A percentile compares a stretch with the other conserved stretches of the same genome.
Evolutionary conservation across 30 jellyfish, hydroid and myxozoan species (phyloP).

Genomic region (Turritopsis rubra): DNA sequence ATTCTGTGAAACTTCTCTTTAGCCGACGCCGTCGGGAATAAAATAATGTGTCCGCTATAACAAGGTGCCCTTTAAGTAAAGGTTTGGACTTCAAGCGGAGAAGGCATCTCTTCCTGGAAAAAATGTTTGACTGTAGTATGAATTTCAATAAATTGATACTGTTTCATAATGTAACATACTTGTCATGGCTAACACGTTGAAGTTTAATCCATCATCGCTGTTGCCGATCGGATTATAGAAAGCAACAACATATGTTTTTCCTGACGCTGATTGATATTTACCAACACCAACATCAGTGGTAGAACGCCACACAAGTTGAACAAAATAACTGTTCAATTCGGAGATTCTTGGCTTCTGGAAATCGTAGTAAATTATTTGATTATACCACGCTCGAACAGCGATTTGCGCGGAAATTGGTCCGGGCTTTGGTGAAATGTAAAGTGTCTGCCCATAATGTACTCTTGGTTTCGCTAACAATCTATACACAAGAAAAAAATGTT

Average conservation of each 20-base stretch:
- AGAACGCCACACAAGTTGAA: slow-evolving; percentile 94
- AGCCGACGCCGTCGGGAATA: slow-evolving; percentile 16
- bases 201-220: slow-evolving; percentile 67
- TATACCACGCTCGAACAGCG: slow-evolving; percentile 95
- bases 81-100: too few species aligned
- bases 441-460: slow-evolving; percentile 75
- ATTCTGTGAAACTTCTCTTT: slow-evolving; percentile 18
- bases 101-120: too few species aligned
- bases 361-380: slow-evolving; percentile 71
- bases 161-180: slow-evolving; percentile 29
- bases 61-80: too few species aligned
- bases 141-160: not conserved
- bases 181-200: slow-evolving; percentile 84
- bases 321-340: slow-evolving; percentile 71
- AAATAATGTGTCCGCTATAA: too few species aligned
- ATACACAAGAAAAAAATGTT: not conserved
- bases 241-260: slow-evolving; percentile 87
- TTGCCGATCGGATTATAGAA: slow-evolving; percentile 83
- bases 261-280: slow-evolving; percentile 54
- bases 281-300: slow-evolving; percentile 95
- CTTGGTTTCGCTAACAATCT: slow-evolving; percentile 67
- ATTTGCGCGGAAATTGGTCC: slow-evolving; percentile 67
- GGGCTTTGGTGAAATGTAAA: slow-evolving; percentile 51
- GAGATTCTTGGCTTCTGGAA: slow-evolving; percentile 80
- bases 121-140: too few species aligned